Evolutionary conservation across 2,888 invertebrate genomes (phyloP).

Genomic region (Drosophila colorata): DNA sequence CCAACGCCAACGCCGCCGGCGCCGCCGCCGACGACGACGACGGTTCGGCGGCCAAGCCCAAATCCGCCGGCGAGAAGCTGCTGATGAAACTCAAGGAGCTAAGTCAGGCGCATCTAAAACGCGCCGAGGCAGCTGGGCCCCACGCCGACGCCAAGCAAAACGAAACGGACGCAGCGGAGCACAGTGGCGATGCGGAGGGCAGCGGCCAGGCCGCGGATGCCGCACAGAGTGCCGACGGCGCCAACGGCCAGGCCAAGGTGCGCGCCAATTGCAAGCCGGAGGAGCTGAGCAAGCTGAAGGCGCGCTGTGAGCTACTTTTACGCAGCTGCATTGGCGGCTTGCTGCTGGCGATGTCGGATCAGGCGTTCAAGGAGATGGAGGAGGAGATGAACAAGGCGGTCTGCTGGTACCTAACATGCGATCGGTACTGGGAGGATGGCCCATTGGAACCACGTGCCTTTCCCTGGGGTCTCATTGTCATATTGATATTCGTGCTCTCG

Average conservation of each 20-base stretch:
- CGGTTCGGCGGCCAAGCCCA: slow-evolving; percentile 62
- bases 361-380: slow-evolving; percentile 94
- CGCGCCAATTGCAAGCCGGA: slow-evolving; percentile 93
- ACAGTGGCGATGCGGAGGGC: slow-evolving; percentile 56
- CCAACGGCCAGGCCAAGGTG: slow-evolving; percentile 85
- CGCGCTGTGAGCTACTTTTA: slow-evolving; percentile 90
- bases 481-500: slow-evolving; percentile 92
- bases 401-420: slow-evolving; percentile 96
- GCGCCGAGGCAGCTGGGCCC: slow-evolving; percentile 5
- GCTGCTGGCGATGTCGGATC: slow-evolving; percentile 91
- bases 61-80: slow-evolving; percentile 70
- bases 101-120: slow-evolving; percentile 61
- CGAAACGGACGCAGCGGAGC: slow-evolving; percentile 51
- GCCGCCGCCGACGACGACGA: slow-evolving; percentile 57
- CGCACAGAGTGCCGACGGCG: slow-evolving; percentile 31
- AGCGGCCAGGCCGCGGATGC: slow-evolving; percentile 44
- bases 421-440: slow-evolving; percentile 95
- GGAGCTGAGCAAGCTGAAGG: slow-evolving; percentile 90
- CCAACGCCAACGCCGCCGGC: slow-evolving; percentile 26
- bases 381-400: slow-evolving; percentile 95
- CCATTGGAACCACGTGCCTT: slow-evolving; percentile 91
- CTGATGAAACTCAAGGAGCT: slow-evolving; percentile 68
- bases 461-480: slow-evolving; percentile 92
- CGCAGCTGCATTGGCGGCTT: slow-evolving; percentile 93
- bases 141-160: slow-evolving; percentile 41